Percentiles rank a stretch among this genome's conserved stretches.
phyloP scores from a whole-genome alignment of 2,113 vertebrate species.

The Myrmophylax atrothorax region DNA sequence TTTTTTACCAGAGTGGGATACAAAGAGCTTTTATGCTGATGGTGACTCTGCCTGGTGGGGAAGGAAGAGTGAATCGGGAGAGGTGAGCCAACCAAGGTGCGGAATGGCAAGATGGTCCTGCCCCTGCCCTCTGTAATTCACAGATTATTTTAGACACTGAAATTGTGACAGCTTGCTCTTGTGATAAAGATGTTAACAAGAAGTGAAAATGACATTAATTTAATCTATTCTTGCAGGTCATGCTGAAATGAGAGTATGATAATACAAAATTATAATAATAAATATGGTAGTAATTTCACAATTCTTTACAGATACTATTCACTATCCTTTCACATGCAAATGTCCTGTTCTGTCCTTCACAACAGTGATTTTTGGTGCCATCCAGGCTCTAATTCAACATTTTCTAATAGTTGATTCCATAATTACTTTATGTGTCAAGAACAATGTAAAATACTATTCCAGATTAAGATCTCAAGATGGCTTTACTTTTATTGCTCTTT shows the following conservation, averaged over 20 bases:
- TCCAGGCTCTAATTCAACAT: constrained; percentile 72
- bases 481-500: constrained; percentile 36
- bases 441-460: constrained; percentile 47
- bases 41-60: constrained; percentile 38
- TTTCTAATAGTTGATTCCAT: constrained; percentile 72
- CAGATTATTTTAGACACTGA: constrained; percentile 72
- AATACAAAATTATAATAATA: constrained; percentile 85
- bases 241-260: constrained; percentile 81
- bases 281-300: constrained; percentile 83
- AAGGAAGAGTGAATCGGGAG: constrained; percentile 23
- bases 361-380: constrained; percentile 77
- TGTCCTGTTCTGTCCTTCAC: constrained; percentile 70
- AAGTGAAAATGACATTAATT: constrained; percentile 84
- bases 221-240: constrained; percentile 84
- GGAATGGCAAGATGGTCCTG: constrained; percentile 61
- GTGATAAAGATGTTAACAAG: constrained; percentile 84
- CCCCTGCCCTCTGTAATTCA: constrained; percentile 66
- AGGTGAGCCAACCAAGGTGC: constrained; percentile 49
- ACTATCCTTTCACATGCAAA: constrained; percentile 81
- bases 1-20: background rate
- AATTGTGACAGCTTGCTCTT: constrained; percentile 83
- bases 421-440: constrained; percentile 71
- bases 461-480: constrained; percentile 43
- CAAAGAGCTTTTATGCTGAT: constrained; percentile 63
- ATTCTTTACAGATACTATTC: constrained; percentile 78